Evolutionary conservation across 1,140 invertebrate genomes (phyloP).

Genomic region (Neoseiulus cucumeris): DNA sequence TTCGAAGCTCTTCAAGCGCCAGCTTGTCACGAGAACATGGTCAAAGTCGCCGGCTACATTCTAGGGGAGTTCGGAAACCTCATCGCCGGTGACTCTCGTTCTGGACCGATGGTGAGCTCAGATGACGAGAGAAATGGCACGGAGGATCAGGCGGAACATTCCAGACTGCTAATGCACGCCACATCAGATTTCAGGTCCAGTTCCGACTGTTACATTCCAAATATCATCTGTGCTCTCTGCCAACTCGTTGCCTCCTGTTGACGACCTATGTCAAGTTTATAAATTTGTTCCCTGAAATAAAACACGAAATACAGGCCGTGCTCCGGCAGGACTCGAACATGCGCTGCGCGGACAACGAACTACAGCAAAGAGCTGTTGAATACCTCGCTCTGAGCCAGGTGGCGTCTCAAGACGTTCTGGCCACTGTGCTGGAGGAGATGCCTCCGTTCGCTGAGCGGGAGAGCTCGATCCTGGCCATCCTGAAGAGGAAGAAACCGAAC

Average conservation of each 20-base stretch:
- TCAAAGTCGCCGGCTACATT: slow-evolving; percentile 97
- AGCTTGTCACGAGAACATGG: slow-evolving; percentile 98
- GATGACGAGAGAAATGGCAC: too few relatives aligned
- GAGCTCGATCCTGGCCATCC: slow-evolving; percentile 80
- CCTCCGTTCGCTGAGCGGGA: slow-evolving; percentile 95
- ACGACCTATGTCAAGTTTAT: slow-evolving; percentile 98
- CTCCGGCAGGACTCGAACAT: slow-evolving; percentile 86
- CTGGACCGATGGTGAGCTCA: slow-evolving; percentile 26
- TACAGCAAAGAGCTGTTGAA: slow-evolving; percentile 92
- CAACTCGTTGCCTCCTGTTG: slow-evolving; percentile 76
- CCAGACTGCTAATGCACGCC: neutral
- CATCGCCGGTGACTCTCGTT: slow-evolving; percentile 89
- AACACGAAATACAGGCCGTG: slow-evolving; percentile 81
- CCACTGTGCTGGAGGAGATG: slow-evolving; percentile 96
- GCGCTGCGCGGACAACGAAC: slow-evolving; percentile 83
- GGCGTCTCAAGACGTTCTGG: slow-evolving; percentile 30
- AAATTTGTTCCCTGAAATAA: slow-evolving; percentile 95
- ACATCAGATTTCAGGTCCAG: slow-evolving; percentile 39
- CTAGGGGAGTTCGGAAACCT: slow-evolving; percentile 96
- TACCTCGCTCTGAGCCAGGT: slow-evolving; percentile 78
- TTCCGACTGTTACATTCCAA: slow-evolving; percentile 91
- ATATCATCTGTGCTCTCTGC: slow-evolving; percentile 87
- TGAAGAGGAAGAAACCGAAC: slow-evolving; percentile 67
- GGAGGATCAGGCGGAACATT: neutral
- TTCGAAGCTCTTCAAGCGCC: slow-evolving; percentile 70